Evolutionary conservation across 2,113 vertebrate species (phyloP).

Genomic region (Dissostichus mawsoni): DNA sequence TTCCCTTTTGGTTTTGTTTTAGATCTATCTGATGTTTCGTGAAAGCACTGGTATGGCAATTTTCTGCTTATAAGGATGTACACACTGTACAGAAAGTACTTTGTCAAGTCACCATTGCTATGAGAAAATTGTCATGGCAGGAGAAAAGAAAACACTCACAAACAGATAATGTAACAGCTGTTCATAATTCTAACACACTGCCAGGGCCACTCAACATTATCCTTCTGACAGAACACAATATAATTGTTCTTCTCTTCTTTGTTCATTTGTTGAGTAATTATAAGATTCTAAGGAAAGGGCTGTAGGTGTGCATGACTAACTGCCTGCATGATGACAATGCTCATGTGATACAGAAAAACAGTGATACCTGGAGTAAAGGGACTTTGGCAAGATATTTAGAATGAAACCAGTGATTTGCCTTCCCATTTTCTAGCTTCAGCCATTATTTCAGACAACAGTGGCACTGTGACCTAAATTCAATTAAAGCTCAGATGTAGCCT

Average conservation of each 20-base stretch:
- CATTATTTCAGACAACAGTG: background rate
- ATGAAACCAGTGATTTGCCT: background rate
- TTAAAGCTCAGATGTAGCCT: constrained; percentile 1
- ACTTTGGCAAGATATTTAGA: background rate
- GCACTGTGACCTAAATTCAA: constrained; percentile 18
- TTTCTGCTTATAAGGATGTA: background rate
- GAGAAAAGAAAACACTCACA: background rate
- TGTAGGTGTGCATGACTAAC: too few species aligned
- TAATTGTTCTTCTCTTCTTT: background rate
- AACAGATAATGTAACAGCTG: background rate
- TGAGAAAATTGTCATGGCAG: background rate
- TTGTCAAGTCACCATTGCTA: background rate
- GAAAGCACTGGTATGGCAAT: background rate
- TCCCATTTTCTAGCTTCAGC: background rate
- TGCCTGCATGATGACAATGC: background rate
- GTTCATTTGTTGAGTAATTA: background rate
- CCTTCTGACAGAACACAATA: background rate
- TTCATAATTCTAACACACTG: background rate
- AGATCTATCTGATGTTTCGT: background rate
- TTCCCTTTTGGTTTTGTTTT: background rate
- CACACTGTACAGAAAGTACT: constrained; percentile 3
- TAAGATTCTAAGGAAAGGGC: background rate
- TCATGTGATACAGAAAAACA: background rate
- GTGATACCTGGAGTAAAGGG: background rate
- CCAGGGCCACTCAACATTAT: background rate